phyloP scores from a whole-genome alignment of 2,113 vertebrate genomes.

The Lophochroa leadbeateri region DNA sequence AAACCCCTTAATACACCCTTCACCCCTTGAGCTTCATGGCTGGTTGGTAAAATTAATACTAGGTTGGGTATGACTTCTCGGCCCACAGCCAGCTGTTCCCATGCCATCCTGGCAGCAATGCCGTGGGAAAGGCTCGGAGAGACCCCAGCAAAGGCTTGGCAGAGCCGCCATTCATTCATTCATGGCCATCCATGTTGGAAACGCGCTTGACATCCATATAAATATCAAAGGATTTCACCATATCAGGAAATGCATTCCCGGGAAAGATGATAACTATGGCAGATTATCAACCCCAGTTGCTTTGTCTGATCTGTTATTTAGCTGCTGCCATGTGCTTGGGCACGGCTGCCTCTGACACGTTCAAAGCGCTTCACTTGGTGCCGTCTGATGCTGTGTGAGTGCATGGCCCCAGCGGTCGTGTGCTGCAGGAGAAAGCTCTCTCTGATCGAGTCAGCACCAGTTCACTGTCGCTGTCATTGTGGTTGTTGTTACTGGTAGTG shows the following conservation, averaged over 20 bases:
- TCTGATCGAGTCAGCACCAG: not conserved
- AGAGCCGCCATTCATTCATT: rapidly evolving
- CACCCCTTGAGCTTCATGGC: not conserved
- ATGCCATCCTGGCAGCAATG: rapidly evolving
- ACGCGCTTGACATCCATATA: rapidly evolving
- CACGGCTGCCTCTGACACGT: rapidly evolving
- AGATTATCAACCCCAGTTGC: no score
- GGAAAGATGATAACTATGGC: not conserved
- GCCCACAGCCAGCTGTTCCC: rapidly evolving
- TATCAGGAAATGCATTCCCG: rapidly evolving
- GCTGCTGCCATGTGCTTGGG: not conserved
- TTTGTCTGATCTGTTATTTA: not conserved
- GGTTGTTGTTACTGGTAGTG: not conserved
- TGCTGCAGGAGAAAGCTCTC: not conserved
- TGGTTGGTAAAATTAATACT: not conserved
- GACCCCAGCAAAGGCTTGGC: rapidly evolving
- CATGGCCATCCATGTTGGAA: rapidly evolving
- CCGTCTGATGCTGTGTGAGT: rapidly evolving
- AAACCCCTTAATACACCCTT: not conserved
- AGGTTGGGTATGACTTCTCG: rapidly evolving
- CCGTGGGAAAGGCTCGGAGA: not conserved
- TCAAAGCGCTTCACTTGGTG: not conserved
- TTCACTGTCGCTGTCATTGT: not conserved
- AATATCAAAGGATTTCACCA: not conserved
- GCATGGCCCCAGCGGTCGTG: rapidly evolving